phyloP scores from a whole-genome alignment of 2,888 invertebrate species.

The Frankliniella fusca region DNA sequence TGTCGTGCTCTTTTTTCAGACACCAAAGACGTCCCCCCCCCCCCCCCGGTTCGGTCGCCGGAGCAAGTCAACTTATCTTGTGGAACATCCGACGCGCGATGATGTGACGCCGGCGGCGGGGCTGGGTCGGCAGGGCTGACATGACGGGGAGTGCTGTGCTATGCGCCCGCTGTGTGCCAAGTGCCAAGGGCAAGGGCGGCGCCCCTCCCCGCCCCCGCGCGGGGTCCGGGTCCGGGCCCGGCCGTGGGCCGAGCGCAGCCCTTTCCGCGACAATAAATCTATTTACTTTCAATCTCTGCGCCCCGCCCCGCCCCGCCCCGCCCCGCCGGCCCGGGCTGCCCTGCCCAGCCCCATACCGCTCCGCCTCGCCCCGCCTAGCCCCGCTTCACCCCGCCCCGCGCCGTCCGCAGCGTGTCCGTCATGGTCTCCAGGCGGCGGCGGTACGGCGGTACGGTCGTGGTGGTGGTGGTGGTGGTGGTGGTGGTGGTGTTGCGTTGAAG shows the following conservation, averaged over 20 bases:
- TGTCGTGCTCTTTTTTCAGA: too few relatives aligned
- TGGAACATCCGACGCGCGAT: not conserved
- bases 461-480: too few relatives aligned
- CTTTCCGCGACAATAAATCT: conserved; percentile 4
- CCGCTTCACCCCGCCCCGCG: not conserved
- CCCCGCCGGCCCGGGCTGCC: not conserved
- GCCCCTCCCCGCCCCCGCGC: too few relatives aligned
- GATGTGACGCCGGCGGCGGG: not conserved
- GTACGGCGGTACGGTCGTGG: not conserved
- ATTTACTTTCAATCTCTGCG: conserved; percentile 11
- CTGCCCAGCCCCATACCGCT: too few relatives aligned
- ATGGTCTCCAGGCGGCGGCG: not conserved
- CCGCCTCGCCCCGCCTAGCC: not conserved
- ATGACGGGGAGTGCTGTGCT: too few relatives aligned
- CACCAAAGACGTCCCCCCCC: too few relatives aligned
- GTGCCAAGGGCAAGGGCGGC: not conserved
- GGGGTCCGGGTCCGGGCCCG: not conserved
- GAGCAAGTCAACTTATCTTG: not conserved
- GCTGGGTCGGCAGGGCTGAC: too few relatives aligned
- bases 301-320: not conserved
- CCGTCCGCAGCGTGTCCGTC: not conserved
- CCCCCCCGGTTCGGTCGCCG: too few relatives aligned
- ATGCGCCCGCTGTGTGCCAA: not conserved
- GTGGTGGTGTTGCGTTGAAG: too few relatives aligned
- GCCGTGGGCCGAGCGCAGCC: not conserved